These are phyloP conservation scores for Drosophila nr. perissopoda DNA, from an alignment of 2,888 invertebrate species.

Conservation along the genomic window DNA sequence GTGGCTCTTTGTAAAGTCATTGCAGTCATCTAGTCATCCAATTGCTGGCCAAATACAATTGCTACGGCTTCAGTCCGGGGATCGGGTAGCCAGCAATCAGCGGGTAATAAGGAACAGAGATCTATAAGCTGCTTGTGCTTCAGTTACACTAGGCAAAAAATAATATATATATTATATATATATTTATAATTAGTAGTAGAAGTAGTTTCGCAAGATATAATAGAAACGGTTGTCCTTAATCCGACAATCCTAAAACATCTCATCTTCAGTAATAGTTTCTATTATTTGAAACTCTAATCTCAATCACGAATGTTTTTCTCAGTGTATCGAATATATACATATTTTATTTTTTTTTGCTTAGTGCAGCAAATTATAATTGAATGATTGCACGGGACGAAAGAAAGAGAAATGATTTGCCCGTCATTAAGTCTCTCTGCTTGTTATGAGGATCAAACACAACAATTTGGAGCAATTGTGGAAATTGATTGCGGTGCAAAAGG, in stretches of 20 bases:
- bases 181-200: not conserved
- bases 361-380: conserved; percentile 73
- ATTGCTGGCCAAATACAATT: conserved; percentile 67
- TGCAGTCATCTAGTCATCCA: conserved; percentile 63
- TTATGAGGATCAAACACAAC: conserved; percentile 46
- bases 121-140: conserved; percentile 32
- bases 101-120: conserved; percentile 30
- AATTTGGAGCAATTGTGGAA: conserved; percentile 36
- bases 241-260: not conserved
- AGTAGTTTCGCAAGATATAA: not conserved
- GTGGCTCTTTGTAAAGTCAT: conserved; percentile 40
- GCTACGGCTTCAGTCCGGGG: conserved; percentile 35
- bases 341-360: not conserved
- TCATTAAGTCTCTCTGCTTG: conserved; percentile 66
- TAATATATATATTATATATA: not conserved
- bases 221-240: not conserved
- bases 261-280: not conserved
- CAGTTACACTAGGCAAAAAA: not conserved
- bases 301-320: not conserved
- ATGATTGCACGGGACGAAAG: conserved; percentile 69
- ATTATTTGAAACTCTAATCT: not conserved
- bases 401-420: conserved; percentile 65
- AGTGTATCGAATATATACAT: not conserved
- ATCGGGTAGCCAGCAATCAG: conserved; percentile 16
- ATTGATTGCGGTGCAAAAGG: conserved; percentile 65